These are phyloP conservation scores for Lottia gigantea DNA, from an alignment of 2,888 invertebrate species.

Conservation along the genomic window DNA sequence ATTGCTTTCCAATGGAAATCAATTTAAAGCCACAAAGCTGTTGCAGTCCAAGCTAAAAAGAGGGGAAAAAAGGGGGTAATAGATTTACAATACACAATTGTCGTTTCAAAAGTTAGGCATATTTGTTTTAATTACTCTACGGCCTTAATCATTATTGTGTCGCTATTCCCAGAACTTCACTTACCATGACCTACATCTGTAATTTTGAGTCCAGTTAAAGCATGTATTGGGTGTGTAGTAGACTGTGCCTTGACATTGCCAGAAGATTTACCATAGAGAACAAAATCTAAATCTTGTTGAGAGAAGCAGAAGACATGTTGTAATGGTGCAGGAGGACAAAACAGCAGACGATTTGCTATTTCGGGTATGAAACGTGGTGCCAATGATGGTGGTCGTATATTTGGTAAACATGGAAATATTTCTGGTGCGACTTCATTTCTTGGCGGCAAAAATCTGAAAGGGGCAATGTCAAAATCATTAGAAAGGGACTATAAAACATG, in stretches of 20 bases:
- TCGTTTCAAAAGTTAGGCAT: no score
- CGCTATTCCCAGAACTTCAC: no score
- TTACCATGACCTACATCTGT: slow-evolving; percentile 48
- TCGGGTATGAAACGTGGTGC: slow-evolving; percentile 37
- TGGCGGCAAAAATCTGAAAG: slow-evolving; percentile 30
- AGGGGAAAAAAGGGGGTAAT: no score
- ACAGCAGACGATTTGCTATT: slow-evolving; percentile 45
- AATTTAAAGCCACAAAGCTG: background rate
- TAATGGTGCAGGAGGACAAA: slow-evolving; percentile 31
- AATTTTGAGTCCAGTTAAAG: slow-evolving; percentile 52
- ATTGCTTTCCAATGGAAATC: background rate
- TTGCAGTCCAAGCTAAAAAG: no score
- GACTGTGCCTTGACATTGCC: slow-evolving; percentile 26
- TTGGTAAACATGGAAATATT: slow-evolving; percentile 24
- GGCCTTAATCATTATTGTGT: background rate
- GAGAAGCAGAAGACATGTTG: slow-evolving; percentile 42
- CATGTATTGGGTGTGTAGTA: slow-evolving; percentile 46
- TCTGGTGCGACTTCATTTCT: slow-evolving; percentile 18
- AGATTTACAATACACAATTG: no score
- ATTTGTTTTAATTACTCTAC: no score
- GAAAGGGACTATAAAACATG: no score
- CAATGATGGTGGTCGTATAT: slow-evolving; percentile 27
- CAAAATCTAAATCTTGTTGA: slow-evolving; percentile 52
- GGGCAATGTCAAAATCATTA: no score
- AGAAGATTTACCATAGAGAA: slow-evolving; percentile 50